Evolutionary conservation across 2,888 invertebrate genomes (phyloP), one percentile per base, ranked within the genome.

Genomic region (Tenthredo notha): DNA sequence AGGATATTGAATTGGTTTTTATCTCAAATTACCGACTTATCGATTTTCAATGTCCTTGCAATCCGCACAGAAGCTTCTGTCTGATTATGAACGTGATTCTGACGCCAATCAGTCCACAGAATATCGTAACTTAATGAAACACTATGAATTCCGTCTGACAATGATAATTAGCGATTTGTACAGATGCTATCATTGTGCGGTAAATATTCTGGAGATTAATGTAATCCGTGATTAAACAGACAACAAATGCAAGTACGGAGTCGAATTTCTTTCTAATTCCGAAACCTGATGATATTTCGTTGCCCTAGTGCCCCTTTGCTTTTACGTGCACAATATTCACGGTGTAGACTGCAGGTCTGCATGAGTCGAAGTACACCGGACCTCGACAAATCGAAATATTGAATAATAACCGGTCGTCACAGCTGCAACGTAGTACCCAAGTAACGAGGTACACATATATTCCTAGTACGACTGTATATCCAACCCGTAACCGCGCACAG

Each of bases 311-410:
- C 18, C 37, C 70, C 70, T 33, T 70, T 29, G n/a, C 70, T 40
- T 70, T n/a, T 10, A 18, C 6, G 37, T 70, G 43, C 25, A 43
- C 43, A 25, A 21, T 10, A 40, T 7, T 2, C 12, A 43, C 29
- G 25, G 7, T 50, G 25, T 15, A 15, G 0, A 15, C 3, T 29
- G n/a, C 72, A 29, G 25, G 67, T 58, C 4, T 67, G 67, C 33
- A 33, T 18, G 15, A 67, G 9, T 67, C 33, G 15, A 33, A 67
- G 67, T 21, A 70, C 12, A 4, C 21, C 40, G 83, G 50, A 83
- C 67, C 21, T 47, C 65, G 83, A 83, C 83, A 58, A 83, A 83
- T 83, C 50, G 83, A 83, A 83, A 50, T 83, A 70, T 83, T 67
- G 83, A 83, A 83, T 83, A 65, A 83, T 70, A 83, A 83, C 61